Conservation (phyloP, 2,888 invertebrate genomes). For the Tenthredo livida region DNA sequence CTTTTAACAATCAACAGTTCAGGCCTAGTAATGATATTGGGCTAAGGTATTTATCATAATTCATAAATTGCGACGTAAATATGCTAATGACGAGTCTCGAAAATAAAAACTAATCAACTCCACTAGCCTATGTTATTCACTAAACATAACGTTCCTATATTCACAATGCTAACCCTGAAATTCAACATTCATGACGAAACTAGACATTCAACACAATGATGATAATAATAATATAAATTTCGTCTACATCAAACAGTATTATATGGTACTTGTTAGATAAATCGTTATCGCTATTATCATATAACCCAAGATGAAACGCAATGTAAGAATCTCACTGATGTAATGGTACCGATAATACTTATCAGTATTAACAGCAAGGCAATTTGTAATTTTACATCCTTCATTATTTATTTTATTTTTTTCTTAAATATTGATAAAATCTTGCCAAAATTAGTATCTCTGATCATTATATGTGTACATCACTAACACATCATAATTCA, state of each 20-base stretch:
- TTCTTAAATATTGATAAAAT: not conserved
- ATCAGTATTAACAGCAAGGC: not conserved
- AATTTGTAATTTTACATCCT: not conserved
- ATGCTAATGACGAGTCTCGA: not conserved
- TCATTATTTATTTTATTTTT: not conserved
- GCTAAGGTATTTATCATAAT: conserved; percentile 15
- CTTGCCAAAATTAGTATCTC: not conserved
- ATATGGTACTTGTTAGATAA: not conserved
- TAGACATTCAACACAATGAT: not conserved
- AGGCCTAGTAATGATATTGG: conserved; percentile 36
- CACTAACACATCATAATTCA: not conserved
- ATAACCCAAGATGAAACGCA: not conserved
- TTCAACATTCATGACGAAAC: not conserved
- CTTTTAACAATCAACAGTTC: conserved; percentile 43
- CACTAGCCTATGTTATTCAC: not conserved
- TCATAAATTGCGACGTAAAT: not conserved
- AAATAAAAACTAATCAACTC: not conserved
- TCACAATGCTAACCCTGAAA: not conserved
- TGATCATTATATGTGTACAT: not conserved
- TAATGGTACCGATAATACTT: not conserved
- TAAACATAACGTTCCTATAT: not conserved
- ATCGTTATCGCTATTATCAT: not conserved
- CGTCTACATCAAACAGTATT: not conserved
- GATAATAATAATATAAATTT: not conserved
- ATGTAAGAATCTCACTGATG: not conserved